Conservation (phyloP, 1,140 invertebrate genomes). For the Hermatobates lingyangjiaoensis region DNA sequence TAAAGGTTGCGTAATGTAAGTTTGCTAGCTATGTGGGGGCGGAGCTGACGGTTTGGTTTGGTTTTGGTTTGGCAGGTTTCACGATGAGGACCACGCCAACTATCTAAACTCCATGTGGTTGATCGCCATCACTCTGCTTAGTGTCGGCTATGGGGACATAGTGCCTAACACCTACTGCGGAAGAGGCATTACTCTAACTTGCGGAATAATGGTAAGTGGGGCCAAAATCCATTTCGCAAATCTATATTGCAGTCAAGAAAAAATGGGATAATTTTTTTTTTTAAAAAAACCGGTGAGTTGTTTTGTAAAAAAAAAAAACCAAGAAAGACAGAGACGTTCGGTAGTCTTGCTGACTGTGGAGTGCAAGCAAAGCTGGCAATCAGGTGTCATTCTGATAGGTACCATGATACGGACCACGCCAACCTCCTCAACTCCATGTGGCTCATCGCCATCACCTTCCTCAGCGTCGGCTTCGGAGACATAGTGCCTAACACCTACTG, state of each 20-base stretch:
- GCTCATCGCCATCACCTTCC: conserved; percentile 95
- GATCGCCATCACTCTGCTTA: conserved; percentile 73
- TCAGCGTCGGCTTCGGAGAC: conserved; percentile 97
- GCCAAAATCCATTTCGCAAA: neutral
- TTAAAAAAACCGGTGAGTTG: neutral
- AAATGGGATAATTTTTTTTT: too few relatives aligned
- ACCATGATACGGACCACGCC: conserved; percentile 90
- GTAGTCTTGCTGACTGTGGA: neutral
- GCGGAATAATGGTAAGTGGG: conserved; percentile 79
- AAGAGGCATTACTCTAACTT: conserved; percentile 70
- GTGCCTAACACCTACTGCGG: conserved; percentile 90
- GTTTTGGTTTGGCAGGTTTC: conserved; percentile 41
- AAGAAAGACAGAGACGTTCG: neutral
- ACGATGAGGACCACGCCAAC: conserved; percentile 74
- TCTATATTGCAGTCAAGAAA: neutral
- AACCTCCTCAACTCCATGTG: conserved; percentile 97
- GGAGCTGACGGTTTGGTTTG: too few relatives aligned
- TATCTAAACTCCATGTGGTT: conserved; percentile 85
- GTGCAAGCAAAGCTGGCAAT: too few relatives aligned
- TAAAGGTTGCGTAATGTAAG: too few relatives aligned
- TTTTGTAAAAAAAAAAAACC: neutral
- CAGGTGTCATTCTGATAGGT: conserved; percentile 47
- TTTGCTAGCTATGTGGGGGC: too few relatives aligned
- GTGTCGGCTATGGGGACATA: conserved; percentile 68
- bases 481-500: conserved; percentile 99